Evolutionary conservation across 2,797 vertebrate genomes (phyloP).

Genomic region (Leptoclinus maculatus): DNA sequence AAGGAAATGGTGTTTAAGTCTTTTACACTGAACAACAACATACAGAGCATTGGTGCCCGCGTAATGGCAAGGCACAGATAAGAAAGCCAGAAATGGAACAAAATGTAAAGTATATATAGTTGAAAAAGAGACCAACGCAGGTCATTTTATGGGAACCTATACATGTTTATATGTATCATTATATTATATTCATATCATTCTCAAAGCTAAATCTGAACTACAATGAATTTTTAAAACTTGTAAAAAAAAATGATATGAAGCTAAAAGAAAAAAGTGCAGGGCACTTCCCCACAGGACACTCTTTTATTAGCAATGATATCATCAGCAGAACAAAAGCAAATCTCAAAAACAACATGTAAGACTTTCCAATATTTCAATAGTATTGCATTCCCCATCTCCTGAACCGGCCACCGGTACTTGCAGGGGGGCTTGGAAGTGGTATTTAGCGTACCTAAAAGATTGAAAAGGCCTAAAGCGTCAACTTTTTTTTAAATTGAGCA

Average conservation of each 20-base stretch:
- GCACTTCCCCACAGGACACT: conserved; percentile 19
- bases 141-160: background rate
- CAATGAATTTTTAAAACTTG: background rate
- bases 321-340: conserved; percentile 42
- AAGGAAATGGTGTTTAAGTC: conserved; percentile 42
- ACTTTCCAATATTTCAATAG: conserved; percentile 65
- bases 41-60: conserved; percentile 1
- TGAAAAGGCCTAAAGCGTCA: conserved; percentile 60
- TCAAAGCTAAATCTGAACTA: conserved; percentile 1
- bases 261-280: background rate
- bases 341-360: conserved; percentile 56
- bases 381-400: conserved; percentile 50
- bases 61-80: conserved; percentile 24
- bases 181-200: background rate
- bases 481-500: conserved; percentile 71
- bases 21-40: conserved; percentile 34
- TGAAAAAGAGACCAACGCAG: background rate
- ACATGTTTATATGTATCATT: conserved; percentile 13
- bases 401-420: conserved; percentile 34
- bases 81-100: conserved; percentile 13
- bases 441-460: conserved; percentile 55
- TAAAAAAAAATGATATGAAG: background rate
- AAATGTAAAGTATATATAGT: conserved; percentile 11
- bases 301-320: conserved; percentile 29
- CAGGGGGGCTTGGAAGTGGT: conserved; percentile 37